Conservation (phyloP, 2,113 vertebrate species). For the Oostethus manadensis region DNA sequence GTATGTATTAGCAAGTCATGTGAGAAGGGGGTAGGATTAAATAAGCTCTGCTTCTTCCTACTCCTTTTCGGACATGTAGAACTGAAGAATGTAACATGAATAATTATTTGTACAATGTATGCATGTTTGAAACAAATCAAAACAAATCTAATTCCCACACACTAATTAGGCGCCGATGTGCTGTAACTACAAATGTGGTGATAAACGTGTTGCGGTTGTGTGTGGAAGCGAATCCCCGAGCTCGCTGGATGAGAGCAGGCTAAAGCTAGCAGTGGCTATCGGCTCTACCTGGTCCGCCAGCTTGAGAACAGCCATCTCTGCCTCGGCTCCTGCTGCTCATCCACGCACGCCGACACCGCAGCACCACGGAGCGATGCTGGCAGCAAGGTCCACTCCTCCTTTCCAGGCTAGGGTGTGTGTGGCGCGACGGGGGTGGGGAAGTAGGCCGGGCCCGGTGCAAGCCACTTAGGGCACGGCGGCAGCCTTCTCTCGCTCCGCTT, state of each 20-base stretch:
- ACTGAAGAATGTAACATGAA: too few relatives aligned
- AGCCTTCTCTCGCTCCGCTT: too few relatives aligned
- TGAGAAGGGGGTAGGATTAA: too few relatives aligned
- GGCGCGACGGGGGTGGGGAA: conserved; percentile 18
- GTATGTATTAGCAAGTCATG: too few relatives aligned
- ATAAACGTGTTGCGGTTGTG: conserved; percentile 4
- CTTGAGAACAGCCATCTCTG: conserved; percentile 77
- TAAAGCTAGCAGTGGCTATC: conserved; percentile 51
- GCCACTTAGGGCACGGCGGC: conserved; percentile 46
- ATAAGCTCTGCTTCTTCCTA: too few relatives aligned
- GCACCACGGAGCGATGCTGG: conserved; percentile 40
- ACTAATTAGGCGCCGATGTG: not conserved
- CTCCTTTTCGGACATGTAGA: too few relatives aligned
- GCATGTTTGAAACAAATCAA: too few relatives aligned
- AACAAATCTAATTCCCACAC: not conserved
- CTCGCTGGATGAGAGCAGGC: not conserved
- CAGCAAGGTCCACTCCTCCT: conserved; percentile 11
- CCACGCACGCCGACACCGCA: conserved; percentile 40
- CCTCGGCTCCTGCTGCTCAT: conserved; percentile 59
- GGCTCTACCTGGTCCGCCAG: conserved; percentile 75
- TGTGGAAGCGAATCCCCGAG: not conserved
- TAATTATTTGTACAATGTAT: too few relatives aligned
- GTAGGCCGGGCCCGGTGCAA: conserved; percentile 56
- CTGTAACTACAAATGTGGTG: not conserved
- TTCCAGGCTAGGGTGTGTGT: not conserved